Base-by-base conservation (phyloP, 2,797 vertebrate genomes). In the Sebastes iracundus region DNA sequence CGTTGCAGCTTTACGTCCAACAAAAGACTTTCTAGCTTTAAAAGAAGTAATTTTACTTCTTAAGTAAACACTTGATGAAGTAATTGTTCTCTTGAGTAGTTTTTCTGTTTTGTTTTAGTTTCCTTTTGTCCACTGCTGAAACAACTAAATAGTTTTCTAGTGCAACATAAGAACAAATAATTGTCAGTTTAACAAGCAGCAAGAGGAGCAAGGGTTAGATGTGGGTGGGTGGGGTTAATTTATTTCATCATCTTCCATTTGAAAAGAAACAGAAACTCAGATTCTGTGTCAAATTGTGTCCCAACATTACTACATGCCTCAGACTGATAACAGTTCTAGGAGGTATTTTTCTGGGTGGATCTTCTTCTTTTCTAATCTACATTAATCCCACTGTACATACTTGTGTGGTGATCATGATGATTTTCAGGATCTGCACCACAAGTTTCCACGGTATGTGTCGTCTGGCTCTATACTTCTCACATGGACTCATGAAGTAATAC, bases 401-500 rank as follows among this genome's bases (percentile, higher is more conserved):
- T 96, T 99, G 98, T 18, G 97, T 96, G 0, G 98, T 99, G 88
- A 99, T 97, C 98, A 98, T 98, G 84, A 97, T 82, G 61, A 99
- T 99, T 95, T 99, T 99, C 87, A 98, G 92, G 87, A 99, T 96
- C 93, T 99, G 98, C 88, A 99, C 94, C n/a, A 94, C 96, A 72
- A 99, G 89, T 89, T 99, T 99, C 98, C 98, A 99, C 0, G 98
- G 98, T 53, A 97, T 88, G 69, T 98, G 97, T 65, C 58, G 86
- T 71, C 98, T 94, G 80, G 97, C 96, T 93, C 94, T 94, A 93
- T 98, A 99, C 91, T 99, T 99, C 92, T 99, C 98, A 96, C 98
- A 99, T 0, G 98, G 98, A 79, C 95, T 99, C 98, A 99, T 99
- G 88, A 99, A 99, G 94, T 99, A 99, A 90, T 97, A 99, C 83